Evolutionary conservation across 2,888 invertebrate species (phyloP).

Genomic region (Pedicia rivosa): DNA sequence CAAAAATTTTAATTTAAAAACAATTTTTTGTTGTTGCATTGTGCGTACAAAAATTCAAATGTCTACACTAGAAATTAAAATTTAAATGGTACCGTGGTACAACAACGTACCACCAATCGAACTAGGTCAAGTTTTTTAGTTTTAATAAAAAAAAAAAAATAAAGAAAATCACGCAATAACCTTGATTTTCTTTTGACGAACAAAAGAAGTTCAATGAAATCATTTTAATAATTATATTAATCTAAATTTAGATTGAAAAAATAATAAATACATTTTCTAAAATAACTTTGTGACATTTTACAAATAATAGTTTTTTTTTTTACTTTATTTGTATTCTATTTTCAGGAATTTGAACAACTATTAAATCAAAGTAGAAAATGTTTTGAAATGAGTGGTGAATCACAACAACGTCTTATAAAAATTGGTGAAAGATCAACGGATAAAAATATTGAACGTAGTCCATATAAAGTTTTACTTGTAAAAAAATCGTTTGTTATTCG

Average conservation of each 20-base stretch:
- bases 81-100: no score
- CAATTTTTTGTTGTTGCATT: no score
- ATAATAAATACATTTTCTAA: neutral
- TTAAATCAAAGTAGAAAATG: constrained; percentile 15
- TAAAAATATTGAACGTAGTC: constrained; percentile 27
- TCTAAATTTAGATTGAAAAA: neutral
- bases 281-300: neutral
- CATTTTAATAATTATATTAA: no score
- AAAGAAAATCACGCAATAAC: constrained; percentile 4
- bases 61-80: no score
- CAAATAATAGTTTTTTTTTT: constrained; percentile 1
- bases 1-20: no score
- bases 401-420: constrained; percentile 10
- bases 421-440: constrained; percentile 10
- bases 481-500: constrained; percentile 12
- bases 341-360: constrained; percentile 22
- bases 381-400: constrained; percentile 10
- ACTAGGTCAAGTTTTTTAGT: no score
- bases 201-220: no score
- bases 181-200: neutral
- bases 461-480: constrained; percentile 23
- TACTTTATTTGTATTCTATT: neutral
- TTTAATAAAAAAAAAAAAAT: no score
- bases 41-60: no score
- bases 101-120: no score